Base-by-base conservation (phyloP, 2,888 invertebrate species). In the Drosophila tripunctata region DNA sequence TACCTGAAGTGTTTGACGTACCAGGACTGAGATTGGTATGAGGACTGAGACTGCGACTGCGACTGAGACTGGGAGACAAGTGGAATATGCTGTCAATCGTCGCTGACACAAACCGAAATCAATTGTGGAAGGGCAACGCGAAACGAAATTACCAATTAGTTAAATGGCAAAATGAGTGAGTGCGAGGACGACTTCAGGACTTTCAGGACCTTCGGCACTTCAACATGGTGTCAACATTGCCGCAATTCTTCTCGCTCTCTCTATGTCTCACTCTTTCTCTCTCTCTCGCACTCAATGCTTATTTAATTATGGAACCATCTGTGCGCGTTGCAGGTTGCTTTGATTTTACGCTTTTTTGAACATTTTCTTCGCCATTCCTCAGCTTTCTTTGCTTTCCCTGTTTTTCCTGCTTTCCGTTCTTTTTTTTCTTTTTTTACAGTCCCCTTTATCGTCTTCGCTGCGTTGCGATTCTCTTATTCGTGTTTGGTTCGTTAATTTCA, bases 231-330 rank as follows among this genome's bases (percentile, higher is more conserved):
- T 72, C 82, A 62, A 60, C 45, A 69, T 69, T 69, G 74, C 67
- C 54, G 47, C 62, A 57, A 69, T 67, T 60, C 73, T 58, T 70
- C 40, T 14, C 21, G 17, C 33, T 22, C 24, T 41, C 27, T 17
- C 10, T 27, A 10, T 6, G 27, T 5, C 15, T 15, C 48, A 40
- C 27, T 45, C 35, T 19, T 14, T 33, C 31, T 38, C 30, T 12
- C 27, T 31, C 8, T 44, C 33, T 31, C 27, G 21, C 36, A 44
- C 45, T 51, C 70, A 69, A 88, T 86, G 80, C 78, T 88, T 84
- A 88, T 87, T 88, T 87, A 88, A 87, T 88, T 87, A 86, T 80
- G 78, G 77, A 84, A 78, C 72, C 87, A 87, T 86, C 86, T 88
- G 87, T 87, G 87, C 87, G 78, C 73, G 78, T 71, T 79, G 75